Base-by-base conservation (phyloP, 2,797 vertebrate species). In the Vireo griseus region DNA sequence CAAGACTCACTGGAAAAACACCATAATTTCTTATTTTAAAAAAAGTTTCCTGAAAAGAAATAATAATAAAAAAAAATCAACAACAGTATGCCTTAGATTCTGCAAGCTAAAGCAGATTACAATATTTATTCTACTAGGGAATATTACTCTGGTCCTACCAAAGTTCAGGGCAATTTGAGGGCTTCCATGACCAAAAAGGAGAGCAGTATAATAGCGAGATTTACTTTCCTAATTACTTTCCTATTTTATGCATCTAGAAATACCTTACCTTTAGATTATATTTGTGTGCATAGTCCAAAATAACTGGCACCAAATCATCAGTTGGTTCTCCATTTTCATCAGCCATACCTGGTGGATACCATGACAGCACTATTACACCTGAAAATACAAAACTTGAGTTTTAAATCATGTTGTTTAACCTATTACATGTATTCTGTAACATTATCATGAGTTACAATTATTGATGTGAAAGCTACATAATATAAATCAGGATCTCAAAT, bases 281-380 rank as follows among this genome's bases (percentile, higher is more conserved):
- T 96, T 98, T 99, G 89, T 99, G 97, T 88, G 99, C 99, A 95
- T 98, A 97, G 83, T 99, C 98, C 97, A 99, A 97, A 97, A 99
- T 96, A 96, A 98, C 95, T 96, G 98, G 98, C 66, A 99, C 98
- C 51, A 99, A 97, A 69, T 98, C 89, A 94, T 99, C 99, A 59
- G 98, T 95, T 66, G 98, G 97, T 35, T 98, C 98, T 54, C 99
- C 99, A 37, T 99, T 99, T 75, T 99, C 99, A 96, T 99, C 99
- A 78, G 97, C 98, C 97, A 94, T 96, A 63, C 97, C 95, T 12
- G 98, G 98, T 83, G 99, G 99, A 94, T 99, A 99, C 99, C 99
- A 99, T 74, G 99, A 99, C 86, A 99, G 95, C 25, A 98, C 98
- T 52, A 99, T 78, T 61, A 99, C 99, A 95, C 99, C 99, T 99